Base-by-base conservation (phyloP, 2,113 vertebrate species). In the Connochaetes taurinus region DNA sequence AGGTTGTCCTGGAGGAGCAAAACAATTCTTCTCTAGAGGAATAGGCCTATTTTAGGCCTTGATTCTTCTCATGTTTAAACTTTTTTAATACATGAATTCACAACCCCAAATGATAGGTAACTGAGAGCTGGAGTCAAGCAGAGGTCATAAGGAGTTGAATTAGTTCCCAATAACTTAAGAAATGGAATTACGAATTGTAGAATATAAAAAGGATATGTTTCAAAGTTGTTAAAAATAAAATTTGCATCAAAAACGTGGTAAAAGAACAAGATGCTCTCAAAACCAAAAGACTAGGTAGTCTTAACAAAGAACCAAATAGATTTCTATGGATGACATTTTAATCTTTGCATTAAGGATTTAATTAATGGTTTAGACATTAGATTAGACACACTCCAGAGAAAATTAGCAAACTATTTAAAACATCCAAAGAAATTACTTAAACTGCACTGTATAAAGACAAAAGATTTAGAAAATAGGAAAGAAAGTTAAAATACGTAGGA, bases 311-410 rank as follows among this genome's bases (percentile, higher is more conserved):
- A 64, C 23, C 57, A 76, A 76, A 45, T 21, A 62, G 55, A 45
- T 14, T 53, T 76, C 83, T 67, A 93, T 11, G 14, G 93, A 90
- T 84, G 31, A 74, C 87, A 94, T 78, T 76, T 31, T 87, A 25
- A 90, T 91, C 17, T 90, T 90, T 82, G 5, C 33, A 87, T 94
- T 95, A 90, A 84, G 55, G 87, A 47, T 74, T 57, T 91, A 92
- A 47, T 43, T 43, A 40, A 58, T 71, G 6, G 13, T 47, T 90
- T 92, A 76, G 55, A 64, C 36, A 60, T 43, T 52, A 92, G n/a
- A 85, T 86, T 95, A 74, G 45, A 43, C 29, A 87, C 31, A 52
- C 7, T 85, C 19, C 84, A 40, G 36, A 45, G 50, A 67, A n/a
- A 90, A 78, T 85, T 87, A 84, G 7, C 27, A 83, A 90, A 31